Conservation (phyloP, 2,797 vertebrate species). For the Avahi laniger region DNA sequence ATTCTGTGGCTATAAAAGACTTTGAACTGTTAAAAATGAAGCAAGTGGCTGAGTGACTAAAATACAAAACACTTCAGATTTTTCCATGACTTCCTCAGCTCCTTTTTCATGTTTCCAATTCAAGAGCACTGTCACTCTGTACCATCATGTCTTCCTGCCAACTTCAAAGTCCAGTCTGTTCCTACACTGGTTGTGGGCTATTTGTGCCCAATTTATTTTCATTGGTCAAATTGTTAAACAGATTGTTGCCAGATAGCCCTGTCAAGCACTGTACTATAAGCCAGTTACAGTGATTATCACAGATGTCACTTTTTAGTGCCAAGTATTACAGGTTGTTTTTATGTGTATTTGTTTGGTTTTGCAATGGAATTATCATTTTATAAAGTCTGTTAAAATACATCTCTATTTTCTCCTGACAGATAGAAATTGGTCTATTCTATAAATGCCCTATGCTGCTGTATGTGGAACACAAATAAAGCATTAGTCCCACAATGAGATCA, state of each 20-base stretch:
- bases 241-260: constrained; percentile 50
- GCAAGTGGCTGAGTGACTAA: neutral
- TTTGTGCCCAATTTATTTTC: constrained; percentile 53
- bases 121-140: neutral
- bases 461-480: neutral
- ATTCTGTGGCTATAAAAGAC: neutral
- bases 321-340: neutral
- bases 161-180: neutral
- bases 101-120: neutral
- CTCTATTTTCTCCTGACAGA: constrained; percentile 6
- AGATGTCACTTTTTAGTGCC: constrained; percentile 50
- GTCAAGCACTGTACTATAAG: constrained; percentile 42
- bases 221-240: constrained; percentile 66
- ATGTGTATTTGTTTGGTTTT: constrained; percentile 14
- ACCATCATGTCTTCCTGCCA: neutral
- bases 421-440: neutral
- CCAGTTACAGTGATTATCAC: constrained; percentile 38
- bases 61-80: neutral
- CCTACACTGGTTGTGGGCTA: neutral
- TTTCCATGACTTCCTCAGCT: neutral
- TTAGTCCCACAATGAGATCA: neutral
- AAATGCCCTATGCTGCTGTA: neutral
- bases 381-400: constrained; percentile 30
- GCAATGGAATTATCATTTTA: constrained; percentile 50
- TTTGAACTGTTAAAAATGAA: neutral